phyloP scores from a whole-genome alignment of 2,113 vertebrate species.

The Bombycilla garrulus region DNA sequence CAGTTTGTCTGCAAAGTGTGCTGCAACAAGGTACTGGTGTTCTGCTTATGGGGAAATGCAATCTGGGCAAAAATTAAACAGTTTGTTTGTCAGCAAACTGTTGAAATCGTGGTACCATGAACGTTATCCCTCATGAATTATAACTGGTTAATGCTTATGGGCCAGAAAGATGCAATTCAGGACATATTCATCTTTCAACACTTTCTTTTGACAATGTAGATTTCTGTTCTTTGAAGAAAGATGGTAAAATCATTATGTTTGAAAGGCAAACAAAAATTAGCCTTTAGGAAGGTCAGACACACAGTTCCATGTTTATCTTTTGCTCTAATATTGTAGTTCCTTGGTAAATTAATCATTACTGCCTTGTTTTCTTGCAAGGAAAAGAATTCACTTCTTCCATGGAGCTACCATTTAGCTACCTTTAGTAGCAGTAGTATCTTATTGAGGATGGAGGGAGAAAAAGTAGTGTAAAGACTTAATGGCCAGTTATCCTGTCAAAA shows the following conservation, averaged over 20 bases:
- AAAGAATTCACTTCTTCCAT: neutral
- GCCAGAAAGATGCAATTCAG: constrained; percentile 19
- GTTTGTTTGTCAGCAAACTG: constrained; percentile 13
- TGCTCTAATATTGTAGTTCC: neutral
- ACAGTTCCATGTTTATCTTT: neutral
- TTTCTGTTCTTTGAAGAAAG: constrained; percentile 66
- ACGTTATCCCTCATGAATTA: neutral
- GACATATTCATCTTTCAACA: constrained; percentile 29
- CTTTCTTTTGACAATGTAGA: constrained; percentile 54
- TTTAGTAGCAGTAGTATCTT: neutral
- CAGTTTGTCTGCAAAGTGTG: neutral
- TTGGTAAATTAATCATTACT: neutral
- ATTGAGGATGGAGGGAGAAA: neutral
- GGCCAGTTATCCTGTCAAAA: neutral
- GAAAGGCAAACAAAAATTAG: constrained; percentile 31
- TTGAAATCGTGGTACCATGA: neutral
- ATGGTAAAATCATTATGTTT: constrained; percentile 45
- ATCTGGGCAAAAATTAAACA: neutral
- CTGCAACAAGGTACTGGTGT: neutral
- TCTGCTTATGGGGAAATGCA: neutral
- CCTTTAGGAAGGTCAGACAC: neutral
- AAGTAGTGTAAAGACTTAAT: neutral
- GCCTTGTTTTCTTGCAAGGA: neutral
- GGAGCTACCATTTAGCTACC: neutral
- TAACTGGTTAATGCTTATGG: neutral